Conservation (phyloP, 1,140 invertebrate species). For the Pogonomyrmex barbatus region DNA sequence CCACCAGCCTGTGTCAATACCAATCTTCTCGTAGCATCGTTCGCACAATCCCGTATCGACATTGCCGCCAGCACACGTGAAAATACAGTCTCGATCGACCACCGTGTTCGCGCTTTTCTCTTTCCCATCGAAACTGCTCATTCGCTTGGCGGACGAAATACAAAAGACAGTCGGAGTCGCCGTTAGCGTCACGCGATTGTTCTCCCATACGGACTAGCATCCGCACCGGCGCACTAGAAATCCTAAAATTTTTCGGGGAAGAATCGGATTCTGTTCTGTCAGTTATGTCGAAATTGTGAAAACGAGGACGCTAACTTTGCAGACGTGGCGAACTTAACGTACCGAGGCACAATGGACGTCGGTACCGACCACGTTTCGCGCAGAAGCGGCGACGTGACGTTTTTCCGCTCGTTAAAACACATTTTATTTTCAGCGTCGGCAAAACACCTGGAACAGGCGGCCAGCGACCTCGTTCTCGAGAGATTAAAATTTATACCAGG, state of each 20-base stretch:
- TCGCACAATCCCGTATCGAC: background rate
- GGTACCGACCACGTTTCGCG: background rate
- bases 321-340: background rate
- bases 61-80: slow-evolving; percentile 20
- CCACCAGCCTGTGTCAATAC: slow-evolving; percentile 66
- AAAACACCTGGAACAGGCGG: slow-evolving; percentile 67
- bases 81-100: slow-evolving; percentile 46
- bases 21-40: slow-evolving; percentile 57
- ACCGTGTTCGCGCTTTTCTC: slow-evolving; percentile 14
- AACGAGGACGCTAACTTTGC: background rate
- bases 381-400: slow-evolving; percentile 10
- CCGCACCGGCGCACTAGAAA: background rate
- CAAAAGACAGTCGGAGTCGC: slow-evolving; percentile 6
- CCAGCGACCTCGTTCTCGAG: slow-evolving; percentile 64
- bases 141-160: slow-evolving; percentile 13
- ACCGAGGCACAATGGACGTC: background rate
- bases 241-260: background rate
- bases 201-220: background rate
- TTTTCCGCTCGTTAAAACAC: slow-evolving; percentile 49
- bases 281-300: slow-evolving; percentile 1
- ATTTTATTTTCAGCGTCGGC: slow-evolving; percentile 58
- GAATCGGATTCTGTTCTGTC: background rate
- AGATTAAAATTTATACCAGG: slow-evolving; percentile 63
- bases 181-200: background rate
- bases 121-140: slow-evolving; percentile 4